These are phyloP conservation scores for Gymnodraco acuticeps DNA, from an alignment of 2,797 vertebrate species.

Conservation along the genomic window DNA sequence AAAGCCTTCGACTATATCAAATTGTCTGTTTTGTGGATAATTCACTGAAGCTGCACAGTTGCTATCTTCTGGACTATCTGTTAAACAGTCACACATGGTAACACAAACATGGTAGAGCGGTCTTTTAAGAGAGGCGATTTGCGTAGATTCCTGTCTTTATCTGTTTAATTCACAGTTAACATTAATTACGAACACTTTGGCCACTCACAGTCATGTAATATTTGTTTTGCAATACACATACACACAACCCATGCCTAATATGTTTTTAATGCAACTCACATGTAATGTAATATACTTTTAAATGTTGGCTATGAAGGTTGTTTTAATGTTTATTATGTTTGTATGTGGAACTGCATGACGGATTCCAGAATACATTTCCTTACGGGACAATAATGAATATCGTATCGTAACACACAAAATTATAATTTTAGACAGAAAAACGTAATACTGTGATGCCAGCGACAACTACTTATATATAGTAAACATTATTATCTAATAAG, in stretches of 20 bases:
- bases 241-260: background rate
- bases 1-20: constrained; percentile 36
- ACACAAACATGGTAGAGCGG: background rate
- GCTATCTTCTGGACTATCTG: constrained; percentile 7
- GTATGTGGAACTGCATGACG: too few species aligned
- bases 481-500: background rate
- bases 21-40: constrained; percentile 50
- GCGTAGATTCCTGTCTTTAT: constrained; percentile 2
- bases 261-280: too few species aligned
- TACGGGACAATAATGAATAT: too few species aligned
- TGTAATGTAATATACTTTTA: too few species aligned
- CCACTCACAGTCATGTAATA: background rate
- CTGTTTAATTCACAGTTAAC: background rate
- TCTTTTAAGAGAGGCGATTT: background rate
- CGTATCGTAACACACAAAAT: too few species aligned
- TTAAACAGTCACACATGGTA: constrained; percentile 17
- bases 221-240: background rate
- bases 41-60: constrained; percentile 22
- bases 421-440: too few species aligned
- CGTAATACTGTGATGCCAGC: background rate
- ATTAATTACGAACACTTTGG: background rate
- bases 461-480: background rate
- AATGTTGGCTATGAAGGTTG: too few species aligned
- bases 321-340: too few species aligned
- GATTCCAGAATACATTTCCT: too few species aligned